Evolutionary conservation across 2,888 invertebrate genomes (phyloP), one percentile per base, ranked within the genome.

Genomic region (Antitype chi): DNA sequence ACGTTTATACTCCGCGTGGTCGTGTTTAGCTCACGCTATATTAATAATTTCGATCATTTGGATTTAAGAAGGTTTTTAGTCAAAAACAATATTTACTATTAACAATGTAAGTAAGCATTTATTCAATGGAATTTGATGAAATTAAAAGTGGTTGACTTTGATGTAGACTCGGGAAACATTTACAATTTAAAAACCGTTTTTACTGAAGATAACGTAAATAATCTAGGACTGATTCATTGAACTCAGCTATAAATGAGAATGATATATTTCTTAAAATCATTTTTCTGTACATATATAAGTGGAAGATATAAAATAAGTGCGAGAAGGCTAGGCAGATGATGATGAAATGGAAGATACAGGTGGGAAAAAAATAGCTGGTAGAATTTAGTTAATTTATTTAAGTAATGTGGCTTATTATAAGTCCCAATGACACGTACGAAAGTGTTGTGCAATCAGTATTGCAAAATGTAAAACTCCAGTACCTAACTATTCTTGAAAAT

Each of bases 111-210:
- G n/a, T 63, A 49, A 25, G 20, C 28, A 74, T 32, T 28, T 32
- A 32, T n/a, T 25, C 13, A 70, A 57, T 43, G n/a, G n/a, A 64
- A 23, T 32, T 47, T 32, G 15, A 17, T 38, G 5, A 47, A 78
- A 43, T 52, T 13, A 59, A 52, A 64, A 59, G 25, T 52, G 23
- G 8, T 70, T 57, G 15, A 59, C 70, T 68, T 62, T 68, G 25
- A 23, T 53, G 32, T 53, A 60, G 32, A 60, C 53, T 55, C 55
- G 5, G 8, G 20, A 13, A 53, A 62, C 28, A 20, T 17, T 9
- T 15, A 53, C n/a, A 75, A 38, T 52, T 52, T 3, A 28, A 38
- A 71, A 59, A 49, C 38, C n/a, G 7, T 20, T 63, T 63, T 79
- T 55, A 55, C 49, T 59, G 15, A 53, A 72, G 32, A 38, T 20